A percentile compares a stretch with the other conserved stretches of the same genome.
Evolutionary conservation across 1,140 invertebrate species (phyloP).

Genomic region (Cardiocondyla obscurior): DNA sequence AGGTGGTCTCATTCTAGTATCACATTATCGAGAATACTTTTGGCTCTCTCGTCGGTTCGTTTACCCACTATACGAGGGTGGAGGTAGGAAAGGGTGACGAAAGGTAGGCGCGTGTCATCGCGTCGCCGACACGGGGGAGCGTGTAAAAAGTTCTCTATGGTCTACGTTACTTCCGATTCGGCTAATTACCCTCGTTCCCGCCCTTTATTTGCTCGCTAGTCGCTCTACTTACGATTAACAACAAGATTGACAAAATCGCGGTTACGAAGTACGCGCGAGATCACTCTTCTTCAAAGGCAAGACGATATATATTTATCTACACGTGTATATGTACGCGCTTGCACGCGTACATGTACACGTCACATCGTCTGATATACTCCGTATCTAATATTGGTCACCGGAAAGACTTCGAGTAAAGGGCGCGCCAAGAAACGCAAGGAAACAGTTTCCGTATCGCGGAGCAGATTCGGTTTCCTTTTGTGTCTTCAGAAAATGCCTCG

Average conservation of each 20-base stretch:
- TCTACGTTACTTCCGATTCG: conserved; percentile 27
- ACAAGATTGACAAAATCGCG: conserved; percentile 51
- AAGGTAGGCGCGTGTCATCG: conserved; percentile 31
- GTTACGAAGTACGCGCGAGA: conserved; percentile 32
- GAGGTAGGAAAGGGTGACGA: conserved; percentile 8
- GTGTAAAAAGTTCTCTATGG: conserved; percentile 41
- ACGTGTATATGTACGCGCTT: no score
- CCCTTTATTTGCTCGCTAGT: conserved; percentile 20
- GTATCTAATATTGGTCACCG: conserved; percentile 26
- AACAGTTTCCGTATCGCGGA: not conserved
- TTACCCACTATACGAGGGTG: not conserved
- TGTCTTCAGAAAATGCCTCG: not conserved
- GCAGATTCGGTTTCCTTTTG: not conserved
- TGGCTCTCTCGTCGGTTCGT: conserved; percentile 29
- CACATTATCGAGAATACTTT: conserved; percentile 53
- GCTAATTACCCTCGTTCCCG: conserved; percentile 23
- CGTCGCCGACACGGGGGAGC: conserved; percentile 1
- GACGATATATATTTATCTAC: not conserved
- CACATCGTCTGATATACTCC: conserved; percentile 12
- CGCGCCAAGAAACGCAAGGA: not conserved
- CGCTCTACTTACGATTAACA: conserved; percentile 57
- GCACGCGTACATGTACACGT: no score
- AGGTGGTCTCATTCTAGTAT: conserved; percentile 41
- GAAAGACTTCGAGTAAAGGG: conserved; percentile 8
- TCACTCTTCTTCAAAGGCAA: conserved; percentile 66